Base-by-base conservation (phyloP, 2,797 vertebrate genomes). In the Malurus splendens region DNA sequence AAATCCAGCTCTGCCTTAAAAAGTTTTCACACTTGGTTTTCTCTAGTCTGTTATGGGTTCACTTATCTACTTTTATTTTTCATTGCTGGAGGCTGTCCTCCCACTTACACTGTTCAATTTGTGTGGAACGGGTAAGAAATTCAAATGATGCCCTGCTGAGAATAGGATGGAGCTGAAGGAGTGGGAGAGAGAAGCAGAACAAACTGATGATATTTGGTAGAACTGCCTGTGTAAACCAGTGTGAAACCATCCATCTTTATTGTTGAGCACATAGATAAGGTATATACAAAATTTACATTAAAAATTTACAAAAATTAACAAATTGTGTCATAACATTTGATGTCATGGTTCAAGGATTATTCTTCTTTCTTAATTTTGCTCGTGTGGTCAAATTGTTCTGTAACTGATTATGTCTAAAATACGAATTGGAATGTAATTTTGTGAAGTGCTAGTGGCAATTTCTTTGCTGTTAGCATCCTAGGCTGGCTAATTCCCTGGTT, bases 11-110 rank as follows among this genome's bases (percentile, higher is more conserved):
- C 67, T 84, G 17, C 59, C 64, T 81, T 87, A 56, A 60, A 48
- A 44, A 60, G 7, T 72, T 81, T 56, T 89, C n/a, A 19, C 8
- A 3, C 42, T 51, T 80, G 48, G 24, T 83, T 91, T 93, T 83
- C 30, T 87, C 4, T 59, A 60, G 45, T 60, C 45, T 90, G 60
- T n/a, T 90, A 25, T 82, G 54, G 60, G 36, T 79, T 92, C 59
- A 38, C 38, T 89, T 87, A 39, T 3, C 67, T 73, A 12, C 38
- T 64, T 82, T 73, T 86, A 67, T 70, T 83, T 74, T 68, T 88
- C 47, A 61, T 82, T 93, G 72, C 62, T 87, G 36, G 62, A 87
- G 79, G 56, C 76, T 70, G 54, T 83, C 71, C 45, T 93, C 89
- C 76, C 74, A 64, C 79, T 51, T 82, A 17, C 8, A 12, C 68